phyloP scores from a whole-genome alignment of 2,888 invertebrate species.

The Agrotis puta region DNA sequence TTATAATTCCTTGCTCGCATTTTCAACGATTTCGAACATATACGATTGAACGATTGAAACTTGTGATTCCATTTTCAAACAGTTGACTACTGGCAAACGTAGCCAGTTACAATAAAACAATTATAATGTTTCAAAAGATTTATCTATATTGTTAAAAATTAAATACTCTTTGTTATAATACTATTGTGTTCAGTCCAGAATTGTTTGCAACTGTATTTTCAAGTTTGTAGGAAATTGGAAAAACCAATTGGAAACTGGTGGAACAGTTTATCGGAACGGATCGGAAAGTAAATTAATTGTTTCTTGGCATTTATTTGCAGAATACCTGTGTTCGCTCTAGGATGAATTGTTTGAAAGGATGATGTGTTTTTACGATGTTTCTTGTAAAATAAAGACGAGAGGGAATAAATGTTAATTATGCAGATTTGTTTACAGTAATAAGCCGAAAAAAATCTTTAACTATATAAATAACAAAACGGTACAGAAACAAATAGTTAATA shows the following conservation, averaged over 20 bases:
- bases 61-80: conserved; percentile 16
- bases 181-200: neutral
- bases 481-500: no score
- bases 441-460: no score
- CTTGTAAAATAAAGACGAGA: no score
- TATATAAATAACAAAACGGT: no score
- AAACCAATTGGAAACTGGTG: conserved; percentile 12
- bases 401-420: no score
- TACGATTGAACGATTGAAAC: neutral
- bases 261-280: conserved; percentile 18
- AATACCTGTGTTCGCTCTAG: neutral
- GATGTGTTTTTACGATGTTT: no score
- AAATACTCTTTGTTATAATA: conserved; percentile 7
- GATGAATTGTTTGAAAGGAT: no score
- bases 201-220: conserved; percentile 1
- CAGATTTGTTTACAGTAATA: no score
- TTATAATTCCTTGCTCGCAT: neutral
- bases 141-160: neutral
- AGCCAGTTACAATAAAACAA: neutral
- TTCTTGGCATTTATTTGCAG: conserved; percentile 5
- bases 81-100: neutral
- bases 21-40: conserved; percentile 14
- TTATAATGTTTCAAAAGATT: neutral
- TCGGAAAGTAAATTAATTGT: conserved; percentile 10
- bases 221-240: conserved; percentile 26